Base-by-base conservation (phyloP, 1,140 invertebrate genomes). In the Homarus americanus region DNA sequence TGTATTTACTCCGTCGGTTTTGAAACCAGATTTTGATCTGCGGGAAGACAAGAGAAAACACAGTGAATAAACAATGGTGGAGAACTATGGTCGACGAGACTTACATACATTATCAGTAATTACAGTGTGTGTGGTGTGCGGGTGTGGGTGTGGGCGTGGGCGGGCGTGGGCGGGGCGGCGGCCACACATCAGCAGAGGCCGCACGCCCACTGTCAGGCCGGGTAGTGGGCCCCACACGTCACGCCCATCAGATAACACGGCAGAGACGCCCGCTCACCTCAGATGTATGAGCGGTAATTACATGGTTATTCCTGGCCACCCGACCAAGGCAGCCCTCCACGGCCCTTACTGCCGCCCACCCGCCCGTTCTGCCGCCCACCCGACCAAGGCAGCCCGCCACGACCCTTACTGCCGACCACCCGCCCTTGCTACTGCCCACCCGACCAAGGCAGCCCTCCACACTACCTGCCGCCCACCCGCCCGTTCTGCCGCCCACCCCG, bases 11-110 rank as follows among this genome's bases (percentile, higher is more conserved):
- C 32, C 98, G 96, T 82, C 98, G 96, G 94, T 99, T 99, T 95
- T 99, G 98, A 95, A 99, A 99, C 98, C 98, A 99, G 93, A 99
- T 99, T 96, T 99, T 99, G 93, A 99, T 98, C 98, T 99, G 96
- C 69, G 93, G 94, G 93, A 93, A 93, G 93, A 93, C 41, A 63
- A 75, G 58, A 53, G 5, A 82, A 58, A 38, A 78, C 20, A 12
- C 44, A n/a, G n/a, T n/a, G n/a, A n/a, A n/a, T n/a, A n/a, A 2
- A 20, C 53, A 20, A 58, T 58, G 53, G 17, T 58, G 24, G 53
- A 17, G 17, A 58, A 20, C 53, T 17, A 15, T n/a, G n/a, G n/a
- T n/a, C 44, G 44, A 58, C 0, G 53, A 17, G 7, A 4, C 53
- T 28, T 69, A 69, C 5, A 7, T 69, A 69, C 1, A 32, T 69